Evolutionary conservation across 2,113 vertebrate species (phyloP).

Genomic region (Litocranius walleri): DNA sequence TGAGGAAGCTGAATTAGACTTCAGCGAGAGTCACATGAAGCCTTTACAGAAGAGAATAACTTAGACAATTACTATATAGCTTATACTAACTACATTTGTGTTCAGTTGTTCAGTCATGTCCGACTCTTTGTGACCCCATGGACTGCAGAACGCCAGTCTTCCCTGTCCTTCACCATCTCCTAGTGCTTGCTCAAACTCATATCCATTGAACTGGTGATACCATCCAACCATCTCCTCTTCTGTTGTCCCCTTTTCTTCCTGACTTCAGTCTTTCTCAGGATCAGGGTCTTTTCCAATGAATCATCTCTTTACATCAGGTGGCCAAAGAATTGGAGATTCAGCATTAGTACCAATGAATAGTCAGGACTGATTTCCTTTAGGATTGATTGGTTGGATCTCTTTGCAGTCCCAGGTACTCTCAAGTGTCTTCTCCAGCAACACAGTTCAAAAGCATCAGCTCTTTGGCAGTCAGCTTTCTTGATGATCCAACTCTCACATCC

Average conservation of each 20-base stretch:
- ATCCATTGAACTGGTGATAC: background rate
- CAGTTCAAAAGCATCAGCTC: background rate
- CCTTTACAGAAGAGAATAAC: background rate
- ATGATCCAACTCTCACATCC: background rate
- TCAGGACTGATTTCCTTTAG: background rate
- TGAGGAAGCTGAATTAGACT: background rate
- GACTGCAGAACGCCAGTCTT: background rate
- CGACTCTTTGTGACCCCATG: background rate
- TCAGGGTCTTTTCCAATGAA: background rate
- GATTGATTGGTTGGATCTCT: background rate
- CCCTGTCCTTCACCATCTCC: background rate
- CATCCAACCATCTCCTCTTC: background rate
- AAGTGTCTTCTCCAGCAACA: background rate
- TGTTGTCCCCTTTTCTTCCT: background rate
- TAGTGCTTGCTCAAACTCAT: background rate
- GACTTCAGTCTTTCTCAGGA: background rate
- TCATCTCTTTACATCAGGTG: background rate
- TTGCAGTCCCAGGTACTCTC: background rate
- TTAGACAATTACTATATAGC: background rate
- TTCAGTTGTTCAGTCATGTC: background rate
- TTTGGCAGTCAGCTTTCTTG: background rate
- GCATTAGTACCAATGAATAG: background rate
- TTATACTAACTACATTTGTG: background rate
- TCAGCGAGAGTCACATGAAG: background rate
- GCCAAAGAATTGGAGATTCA: background rate